Conservation (phyloP, 92 coral and sea anemone species). For the Plumapathes pennacea region DNA sequence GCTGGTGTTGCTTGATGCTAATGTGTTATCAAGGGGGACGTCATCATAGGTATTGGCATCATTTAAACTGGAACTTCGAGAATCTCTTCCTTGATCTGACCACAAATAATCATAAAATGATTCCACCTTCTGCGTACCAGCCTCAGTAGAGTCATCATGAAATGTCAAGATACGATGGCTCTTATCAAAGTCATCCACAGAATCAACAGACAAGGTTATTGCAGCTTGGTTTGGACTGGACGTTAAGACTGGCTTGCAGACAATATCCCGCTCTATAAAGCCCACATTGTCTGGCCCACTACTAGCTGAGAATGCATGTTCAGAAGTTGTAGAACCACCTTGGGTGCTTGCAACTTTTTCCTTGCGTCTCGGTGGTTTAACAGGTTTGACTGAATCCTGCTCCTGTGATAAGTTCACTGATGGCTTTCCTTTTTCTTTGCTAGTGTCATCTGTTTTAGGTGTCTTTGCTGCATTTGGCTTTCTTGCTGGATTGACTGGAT, state of each 20-base stretch:
- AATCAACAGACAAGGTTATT: constrained; percentile 45
- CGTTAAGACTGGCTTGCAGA: constrained; percentile 73
- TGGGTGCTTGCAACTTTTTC: too few relatives aligned
- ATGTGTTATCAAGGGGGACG: constrained; percentile 47
- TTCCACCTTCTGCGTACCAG: constrained; percentile 24
- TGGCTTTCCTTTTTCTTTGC: background rate
- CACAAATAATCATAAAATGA: constrained; percentile 80
- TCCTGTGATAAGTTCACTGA: background rate
- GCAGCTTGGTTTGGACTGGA: constrained; percentile 73
- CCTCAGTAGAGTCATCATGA: constrained; percentile 47
- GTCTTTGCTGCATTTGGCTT: constrained; percentile 20
- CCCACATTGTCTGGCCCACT: background rate
- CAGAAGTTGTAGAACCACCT: background rate
- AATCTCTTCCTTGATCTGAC: constrained; percentile 20
- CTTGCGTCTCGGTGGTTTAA: too few relatives aligned
- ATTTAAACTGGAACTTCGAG: constrained; percentile 8
- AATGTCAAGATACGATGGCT: constrained; percentile 55
- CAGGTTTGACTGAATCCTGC: too few relatives aligned
- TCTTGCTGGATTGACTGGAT: constrained; percentile 61
- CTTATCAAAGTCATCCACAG: constrained; percentile 7
- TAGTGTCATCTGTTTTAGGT: background rate
- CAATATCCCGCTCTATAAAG: constrained; percentile 52
- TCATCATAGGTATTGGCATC: constrained; percentile 42
- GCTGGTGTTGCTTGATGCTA: constrained; percentile 26
- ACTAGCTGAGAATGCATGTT: background rate